Conservation (phyloP, 2,888 invertebrate species). For the Eurytoma californica region DNA sequence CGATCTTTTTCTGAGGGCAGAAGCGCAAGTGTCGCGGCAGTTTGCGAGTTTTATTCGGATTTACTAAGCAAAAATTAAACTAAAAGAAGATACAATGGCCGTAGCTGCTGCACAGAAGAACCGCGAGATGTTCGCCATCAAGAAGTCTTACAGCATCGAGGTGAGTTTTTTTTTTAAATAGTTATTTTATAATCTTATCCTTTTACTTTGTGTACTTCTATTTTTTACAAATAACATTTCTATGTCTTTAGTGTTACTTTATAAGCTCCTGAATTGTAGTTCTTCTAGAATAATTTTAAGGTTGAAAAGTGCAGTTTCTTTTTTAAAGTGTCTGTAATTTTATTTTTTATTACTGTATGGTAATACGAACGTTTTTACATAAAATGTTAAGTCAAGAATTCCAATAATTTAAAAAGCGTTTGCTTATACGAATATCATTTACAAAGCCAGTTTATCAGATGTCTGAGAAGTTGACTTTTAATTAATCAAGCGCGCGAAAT, state of each 20-base stretch:
- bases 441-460: conserved; percentile 29
- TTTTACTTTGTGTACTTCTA: not conserved
- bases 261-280: not conserved
- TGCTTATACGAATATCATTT: not conserved
- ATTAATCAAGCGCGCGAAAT: conserved; percentile 32
- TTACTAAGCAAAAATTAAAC: conserved; percentile 4
- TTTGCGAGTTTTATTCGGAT: conserved; percentile 19
- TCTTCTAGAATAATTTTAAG: not conserved
- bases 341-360: not conserved
- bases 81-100: conserved; percentile 81
- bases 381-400: no score
- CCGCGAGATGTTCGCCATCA: conserved; percentile 97
- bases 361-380: no score
- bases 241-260: not conserved
- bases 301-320: no score
- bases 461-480: not conserved
- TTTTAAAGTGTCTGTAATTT: not conserved
- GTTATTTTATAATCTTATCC: not conserved
- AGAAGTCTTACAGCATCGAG: conserved; percentile 98
- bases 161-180: conserved; percentile 78
- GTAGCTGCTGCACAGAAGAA: conserved; percentile 95
- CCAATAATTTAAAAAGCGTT: no score
- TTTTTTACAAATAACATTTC: not conserved
- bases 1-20: not conserved
- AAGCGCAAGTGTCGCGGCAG: conserved; percentile 38